Conservation (phyloP, 2,888 invertebrate genomes). For the Thymelicus sylvestris region DNA sequence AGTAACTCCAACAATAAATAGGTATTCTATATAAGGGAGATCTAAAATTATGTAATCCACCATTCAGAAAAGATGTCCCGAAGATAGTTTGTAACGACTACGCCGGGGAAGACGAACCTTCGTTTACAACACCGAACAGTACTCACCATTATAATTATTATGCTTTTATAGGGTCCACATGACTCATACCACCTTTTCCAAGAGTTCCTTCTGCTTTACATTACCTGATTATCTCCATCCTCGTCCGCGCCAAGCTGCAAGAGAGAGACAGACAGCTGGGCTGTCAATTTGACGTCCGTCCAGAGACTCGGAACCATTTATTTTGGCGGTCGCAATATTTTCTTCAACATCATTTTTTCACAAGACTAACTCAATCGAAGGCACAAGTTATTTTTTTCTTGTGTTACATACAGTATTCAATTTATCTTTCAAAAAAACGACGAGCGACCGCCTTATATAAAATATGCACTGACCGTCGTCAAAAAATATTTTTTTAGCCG, state of each 20-base stretch:
- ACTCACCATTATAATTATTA: too few relatives aligned
- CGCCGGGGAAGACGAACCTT: too few relatives aligned
- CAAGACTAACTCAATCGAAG: constrained; percentile 61
- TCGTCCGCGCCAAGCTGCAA: constrained; percentile 2
- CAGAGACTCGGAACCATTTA: constrained; percentile 61
- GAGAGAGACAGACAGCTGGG: constrained; percentile 24
- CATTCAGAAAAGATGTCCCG: too few relatives aligned
- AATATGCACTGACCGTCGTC: constrained; percentile 68
- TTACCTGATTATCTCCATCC: background rate
- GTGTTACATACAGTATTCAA: constrained; percentile 64
- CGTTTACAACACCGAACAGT: too few relatives aligned
- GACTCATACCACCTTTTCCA: too few relatives aligned
- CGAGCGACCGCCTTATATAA: constrained; percentile 64
- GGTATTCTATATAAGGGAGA: too few relatives aligned
- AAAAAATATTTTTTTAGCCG: constrained; percentile 71
- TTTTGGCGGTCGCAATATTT: constrained; percentile 69
- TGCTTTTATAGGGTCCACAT: too few relatives aligned
- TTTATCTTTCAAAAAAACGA: constrained; percentile 29
- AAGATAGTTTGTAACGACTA: too few relatives aligned
- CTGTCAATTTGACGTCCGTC: constrained; percentile 44
- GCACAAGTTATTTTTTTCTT: constrained; percentile 76
- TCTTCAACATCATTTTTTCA: constrained; percentile 63
- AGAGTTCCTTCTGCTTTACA: too few relatives aligned
- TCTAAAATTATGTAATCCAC: too few relatives aligned
- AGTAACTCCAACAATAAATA: too few relatives aligned